These are phyloP conservation scores for Marmota monax DNA, from an alignment of 2,113 vertebrate species.

Conservation along the genomic window DNA sequence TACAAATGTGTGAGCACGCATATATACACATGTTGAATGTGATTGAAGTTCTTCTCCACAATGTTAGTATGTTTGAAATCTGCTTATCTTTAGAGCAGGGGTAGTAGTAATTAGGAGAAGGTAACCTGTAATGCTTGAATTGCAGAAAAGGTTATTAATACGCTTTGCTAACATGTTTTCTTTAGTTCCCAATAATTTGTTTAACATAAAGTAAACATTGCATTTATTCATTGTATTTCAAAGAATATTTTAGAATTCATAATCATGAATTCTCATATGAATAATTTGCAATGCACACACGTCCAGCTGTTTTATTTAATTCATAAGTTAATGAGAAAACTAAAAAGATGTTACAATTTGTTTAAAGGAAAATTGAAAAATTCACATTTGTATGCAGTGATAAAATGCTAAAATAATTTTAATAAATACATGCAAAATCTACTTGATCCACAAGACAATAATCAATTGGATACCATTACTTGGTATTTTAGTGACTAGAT, in stretches of 20 bases:
- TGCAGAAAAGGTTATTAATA: neutral
- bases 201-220: too few relatives aligned
- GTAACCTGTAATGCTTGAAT: neutral
- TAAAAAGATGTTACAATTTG: neutral
- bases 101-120: neutral
- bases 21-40: neutral
- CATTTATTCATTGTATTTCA: neutral
- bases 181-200: too few relatives aligned
- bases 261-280: neutral
- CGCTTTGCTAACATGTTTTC: too few relatives aligned
- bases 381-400: neutral
- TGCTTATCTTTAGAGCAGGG: neutral
- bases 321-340: neutral
- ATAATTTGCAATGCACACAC: neutral
- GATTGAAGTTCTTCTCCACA: neutral
- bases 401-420: neutral
- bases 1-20: neutral
- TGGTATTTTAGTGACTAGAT: neutral
- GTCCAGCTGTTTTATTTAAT: neutral
- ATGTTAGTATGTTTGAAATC: neutral
- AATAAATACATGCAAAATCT: neutral
- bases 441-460: neutral
- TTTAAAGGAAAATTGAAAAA: neutral
- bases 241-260: neutral
- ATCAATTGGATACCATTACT: neutral